phyloP scores from a whole-genome alignment of 2,888 invertebrate species.

The Aquatica leii region DNA sequence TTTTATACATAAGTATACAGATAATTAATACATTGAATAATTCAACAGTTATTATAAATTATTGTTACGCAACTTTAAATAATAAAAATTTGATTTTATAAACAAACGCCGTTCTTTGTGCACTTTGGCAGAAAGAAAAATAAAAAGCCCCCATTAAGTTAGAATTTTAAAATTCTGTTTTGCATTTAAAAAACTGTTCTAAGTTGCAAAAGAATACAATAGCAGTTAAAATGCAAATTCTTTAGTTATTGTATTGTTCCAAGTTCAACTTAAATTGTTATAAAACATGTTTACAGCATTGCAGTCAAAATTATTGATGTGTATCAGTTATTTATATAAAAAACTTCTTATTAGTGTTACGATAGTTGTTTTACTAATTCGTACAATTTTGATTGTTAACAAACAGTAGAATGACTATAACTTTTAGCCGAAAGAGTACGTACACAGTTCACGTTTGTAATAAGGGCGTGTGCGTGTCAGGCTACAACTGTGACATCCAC shows the following conservation, averaged over 20 bases:
- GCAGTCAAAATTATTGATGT: slow-evolving; percentile 25
- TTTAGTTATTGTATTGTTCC: slow-evolving; percentile 8
- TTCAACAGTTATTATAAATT: too few relatives aligned
- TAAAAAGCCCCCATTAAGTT: slow-evolving; percentile 1
- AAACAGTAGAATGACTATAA: slow-evolving; percentile 29
- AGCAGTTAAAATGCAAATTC: slow-evolving; percentile 5
- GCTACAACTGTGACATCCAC: slow-evolving; percentile 38
- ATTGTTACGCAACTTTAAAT: too few relatives aligned
- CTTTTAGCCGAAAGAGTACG: slow-evolving; percentile 10
- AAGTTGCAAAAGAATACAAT: background rate
- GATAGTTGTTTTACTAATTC: slow-evolving; percentile 10
- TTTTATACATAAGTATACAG: too few relatives aligned
- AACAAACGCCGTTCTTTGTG: too few relatives aligned
- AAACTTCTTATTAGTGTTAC: slow-evolving; percentile 10
- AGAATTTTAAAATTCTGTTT: slow-evolving; percentile 6
- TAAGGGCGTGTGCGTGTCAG: slow-evolving; percentile 37
- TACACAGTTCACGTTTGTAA: slow-evolving; percentile 38
- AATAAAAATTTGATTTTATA: too few relatives aligned
- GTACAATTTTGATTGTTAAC: slow-evolving; percentile 20
- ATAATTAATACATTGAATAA: too few relatives aligned
- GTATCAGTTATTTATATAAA: slow-evolving; percentile 20
- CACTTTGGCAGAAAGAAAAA: too few relatives aligned
- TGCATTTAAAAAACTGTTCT: slow-evolving; percentile 4
- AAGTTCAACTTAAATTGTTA: slow-evolving; percentile 8
- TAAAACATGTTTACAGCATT: slow-evolving; percentile 17